Conservation (phyloP, 2,888 invertebrate genomes). For the Chaitophorus viminalis region DNA sequence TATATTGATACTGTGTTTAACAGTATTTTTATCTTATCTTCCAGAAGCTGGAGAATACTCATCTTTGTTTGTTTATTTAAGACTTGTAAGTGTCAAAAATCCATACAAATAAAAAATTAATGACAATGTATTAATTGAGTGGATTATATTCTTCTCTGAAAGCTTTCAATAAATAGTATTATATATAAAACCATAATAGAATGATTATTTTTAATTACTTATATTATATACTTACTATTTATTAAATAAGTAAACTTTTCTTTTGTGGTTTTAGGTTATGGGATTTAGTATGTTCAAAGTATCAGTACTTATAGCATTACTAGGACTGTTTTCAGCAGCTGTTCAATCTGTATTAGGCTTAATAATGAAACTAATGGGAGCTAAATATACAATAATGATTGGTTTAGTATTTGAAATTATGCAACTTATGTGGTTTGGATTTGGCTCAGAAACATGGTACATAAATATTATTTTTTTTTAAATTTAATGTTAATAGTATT, state of each 20-base stretch:
- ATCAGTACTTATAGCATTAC: slow-evolving; percentile 96
- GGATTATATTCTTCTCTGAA: background rate
- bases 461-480: slow-evolving; percentile 63
- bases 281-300: slow-evolving; percentile 95
- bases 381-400: slow-evolving; percentile 96
- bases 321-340: slow-evolving; percentile 94
- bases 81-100: slow-evolving; percentile 74
- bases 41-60: slow-evolving; percentile 99
- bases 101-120: background rate
- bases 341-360: slow-evolving; percentile 90
- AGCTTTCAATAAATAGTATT: background rate
- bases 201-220: background rate
- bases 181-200: no score
- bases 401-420: slow-evolving; percentile 96
- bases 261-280: slow-evolving; percentile 75
- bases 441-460: slow-evolving; percentile 93
- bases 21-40: slow-evolving; percentile 96
- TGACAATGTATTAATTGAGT: background rate
- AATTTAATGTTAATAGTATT: slow-evolving; percentile 56
- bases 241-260: slow-evolving; percentile 5
- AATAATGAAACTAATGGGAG: slow-evolving; percentile 87
- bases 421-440: slow-evolving; percentile 97
- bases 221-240: background rate
- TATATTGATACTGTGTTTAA: slow-evolving; percentile 94
- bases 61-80: slow-evolving; percentile 98